phyloP scores from a whole-genome alignment of 2,888 invertebrate species.

The Cancer borealis region DNA sequence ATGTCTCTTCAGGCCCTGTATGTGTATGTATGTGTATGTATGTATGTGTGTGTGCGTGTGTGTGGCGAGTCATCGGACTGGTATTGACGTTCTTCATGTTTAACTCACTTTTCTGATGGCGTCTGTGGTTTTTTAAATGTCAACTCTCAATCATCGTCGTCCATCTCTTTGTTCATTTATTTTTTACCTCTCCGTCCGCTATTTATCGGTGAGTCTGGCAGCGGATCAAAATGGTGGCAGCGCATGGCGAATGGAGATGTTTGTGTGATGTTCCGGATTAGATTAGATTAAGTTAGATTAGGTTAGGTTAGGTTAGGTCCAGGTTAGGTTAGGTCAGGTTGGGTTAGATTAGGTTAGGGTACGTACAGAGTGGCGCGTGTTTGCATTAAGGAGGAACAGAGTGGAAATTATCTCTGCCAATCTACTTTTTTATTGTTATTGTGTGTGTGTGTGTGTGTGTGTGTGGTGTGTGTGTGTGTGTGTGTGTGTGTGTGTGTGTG shows the following conservation, averaged over 20 bases:
- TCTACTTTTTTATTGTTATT: too few relatives aligned
- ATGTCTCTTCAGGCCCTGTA: too few relatives aligned
- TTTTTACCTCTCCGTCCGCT: neutral
- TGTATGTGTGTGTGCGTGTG: neutral
- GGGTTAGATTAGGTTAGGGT: too few relatives aligned
- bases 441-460: too few relatives aligned
- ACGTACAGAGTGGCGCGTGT: neutral
- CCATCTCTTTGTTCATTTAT: neutral
- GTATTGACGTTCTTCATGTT: neutral
- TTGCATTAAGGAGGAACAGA: neutral
- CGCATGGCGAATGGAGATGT: neutral
- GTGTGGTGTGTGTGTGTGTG: too few relatives aligned
- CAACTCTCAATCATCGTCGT: neutral
- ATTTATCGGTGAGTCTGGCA: neutral
- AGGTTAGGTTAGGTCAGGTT: too few relatives aligned
- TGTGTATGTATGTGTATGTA: neutral
- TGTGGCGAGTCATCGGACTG: too few relatives aligned
- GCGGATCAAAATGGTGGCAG: neutral
- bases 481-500: too few relatives aligned
- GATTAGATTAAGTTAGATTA: too few relatives aligned
- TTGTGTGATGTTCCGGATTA: neutral
- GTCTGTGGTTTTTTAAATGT: neutral
- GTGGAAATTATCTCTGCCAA: neutral
- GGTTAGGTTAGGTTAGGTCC: too few relatives aligned
- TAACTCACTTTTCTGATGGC: neutral